Evolutionary conservation across 2,113 vertebrate species (phyloP), one percentile per base, ranked within the genome.

Genomic region (Tiliqua scincoides): DNA sequence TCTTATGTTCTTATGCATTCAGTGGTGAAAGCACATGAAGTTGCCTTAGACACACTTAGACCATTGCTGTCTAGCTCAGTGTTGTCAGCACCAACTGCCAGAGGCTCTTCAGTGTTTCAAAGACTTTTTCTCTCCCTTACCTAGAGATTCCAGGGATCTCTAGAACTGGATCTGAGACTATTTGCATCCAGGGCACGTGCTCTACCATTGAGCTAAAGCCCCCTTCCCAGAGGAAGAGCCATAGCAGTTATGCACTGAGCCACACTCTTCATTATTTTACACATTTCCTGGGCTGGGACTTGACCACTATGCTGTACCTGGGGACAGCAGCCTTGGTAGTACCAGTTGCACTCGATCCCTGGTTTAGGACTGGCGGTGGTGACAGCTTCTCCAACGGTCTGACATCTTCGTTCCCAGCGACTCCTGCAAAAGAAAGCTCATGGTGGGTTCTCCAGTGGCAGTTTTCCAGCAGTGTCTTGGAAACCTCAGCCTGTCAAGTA

Each of bases 301-400:
- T 6, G 71, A 37, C 40, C 25, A 21, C 10, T 0, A 15, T 7
- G 15, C 25, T 15, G 0, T 75, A 97, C 96, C 94, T 95, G 77
- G 88, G 18, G 23, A 52, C n/a, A 18, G 48, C 1, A 4, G 57
- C 77, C 35, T 21, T 86, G 0, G 94, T 87, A 0, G 86, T 12
- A 82, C 91, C 91, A 40, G 93, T 67, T 0, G 76, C 84, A 83
- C 83, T 52, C 48, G 18, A 40, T 87, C 63, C 91, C 65, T 92
- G 91, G 76, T 86, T 84, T 63, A 54, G 86, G 25, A 52, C 79
- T 5, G 30, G 4, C 85, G 18, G 68, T 5, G 30, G 4, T 84
- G 18, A 65, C 81, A 92, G 91, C 79, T 90, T 95, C 35, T 93
- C 95, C 89, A 96, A 94, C 82, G 95, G 91, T 62, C 86, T 92